phyloP scores from a whole-genome alignment of 2,888 invertebrate species.

The Pachycephus smyrnensis region DNA sequence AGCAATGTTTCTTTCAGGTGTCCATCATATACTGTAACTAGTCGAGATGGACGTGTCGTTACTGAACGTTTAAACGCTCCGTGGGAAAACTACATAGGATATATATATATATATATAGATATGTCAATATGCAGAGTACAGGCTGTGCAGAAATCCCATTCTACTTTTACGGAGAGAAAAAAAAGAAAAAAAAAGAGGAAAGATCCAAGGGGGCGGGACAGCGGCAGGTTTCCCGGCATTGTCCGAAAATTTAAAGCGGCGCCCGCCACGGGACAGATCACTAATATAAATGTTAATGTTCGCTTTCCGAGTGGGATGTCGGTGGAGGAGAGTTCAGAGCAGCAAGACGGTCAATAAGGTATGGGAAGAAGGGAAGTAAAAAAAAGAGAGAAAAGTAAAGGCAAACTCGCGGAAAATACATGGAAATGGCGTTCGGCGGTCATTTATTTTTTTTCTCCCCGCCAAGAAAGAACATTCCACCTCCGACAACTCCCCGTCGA shows the following conservation, averaged over 20 bases:
- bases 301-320: slow-evolving; percentile 5
- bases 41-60: background rate
- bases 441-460: slow-evolving; percentile 28
- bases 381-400: slow-evolving; percentile 25
- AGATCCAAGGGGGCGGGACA: slow-evolving; percentile 25
- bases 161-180: background rate
- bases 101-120: too few species aligned
- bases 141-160: background rate
- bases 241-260: slow-evolving; percentile 42
- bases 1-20: background rate
- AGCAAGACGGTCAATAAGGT: background rate
- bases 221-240: slow-evolving; percentile 40
- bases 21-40: background rate
- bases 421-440: slow-evolving; percentile 37
- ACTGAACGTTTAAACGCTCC: background rate
- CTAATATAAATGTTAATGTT: slow-evolving; percentile 59
- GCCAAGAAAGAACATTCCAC: background rate
- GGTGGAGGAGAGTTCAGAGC: background rate
- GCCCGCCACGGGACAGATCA: slow-evolving; percentile 33
- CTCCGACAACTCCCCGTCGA: background rate
- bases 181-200: slow-evolving; percentile 4
- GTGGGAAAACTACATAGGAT: background rate
- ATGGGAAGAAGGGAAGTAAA: slow-evolving; percentile 2
- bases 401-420: slow-evolving; percentile 31
- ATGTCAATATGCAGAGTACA: background rate